Base-by-base conservation (phyloP, 2,113 vertebrate species). In the Campylorhamphus procurvoides region DNA sequence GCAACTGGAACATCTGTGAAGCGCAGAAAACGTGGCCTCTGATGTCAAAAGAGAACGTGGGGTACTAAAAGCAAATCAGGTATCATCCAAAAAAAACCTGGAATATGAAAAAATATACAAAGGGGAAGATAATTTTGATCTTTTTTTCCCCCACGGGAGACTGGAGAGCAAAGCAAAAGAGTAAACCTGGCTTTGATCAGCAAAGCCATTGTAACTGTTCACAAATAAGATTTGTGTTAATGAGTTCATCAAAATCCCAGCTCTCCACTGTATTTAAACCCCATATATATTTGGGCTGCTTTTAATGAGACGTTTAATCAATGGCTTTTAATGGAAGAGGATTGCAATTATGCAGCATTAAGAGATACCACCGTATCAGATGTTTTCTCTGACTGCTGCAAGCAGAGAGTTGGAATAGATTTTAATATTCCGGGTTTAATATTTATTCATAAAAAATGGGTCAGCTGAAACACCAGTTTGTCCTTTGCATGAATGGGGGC, bases 231-330 rank as follows among this genome's bases (percentile, higher is more conserved):
- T 68, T 39, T 55, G 33, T 77, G 28, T 91, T 77, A 80, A 94
- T 31, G 82, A 94, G 84, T 69, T 83, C 84, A 80, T 91, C 81
- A 79, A 79, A 93, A 73, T 47, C 84, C 58, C 62, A 35, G 29
- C 49, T 46, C 50, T 90, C 16, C 46, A 35, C 67, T 89, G 2
- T 25, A 85, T 87, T 72, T 76, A 66, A 89, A 73, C 58, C 40
- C 28, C 81, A 73, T 23, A 67, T 17, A 19, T 50, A 76, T 23
- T 67, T 68, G 18, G 46, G n/a, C 81, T 76, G 75, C 87, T 83
- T 39, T 85, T 95, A 91, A 93, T 85, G 58, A 89, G 94, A 39
- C 78, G 44, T 50, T 69, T 94, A 94, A 89, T 97, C 87, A 71
- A 94, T 77, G 23, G 9, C 42, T 83, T 47, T 46, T 69, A 87